Evolutionary conservation across 2,888 invertebrate genomes (phyloP).

Genomic region (Maniola hyperantus): DNA sequence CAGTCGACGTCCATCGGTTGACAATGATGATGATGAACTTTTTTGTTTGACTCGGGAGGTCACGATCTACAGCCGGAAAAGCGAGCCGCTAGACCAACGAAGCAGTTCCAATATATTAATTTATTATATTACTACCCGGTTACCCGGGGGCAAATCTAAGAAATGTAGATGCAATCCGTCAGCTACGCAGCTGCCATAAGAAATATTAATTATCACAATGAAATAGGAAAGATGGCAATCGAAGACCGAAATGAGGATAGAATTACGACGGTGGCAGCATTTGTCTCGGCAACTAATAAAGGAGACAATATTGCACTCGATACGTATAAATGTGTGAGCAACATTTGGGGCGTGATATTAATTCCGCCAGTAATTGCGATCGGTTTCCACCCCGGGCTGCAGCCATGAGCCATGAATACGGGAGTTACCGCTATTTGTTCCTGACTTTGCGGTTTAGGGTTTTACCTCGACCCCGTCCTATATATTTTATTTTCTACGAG

Average conservation of each 20-base stretch:
- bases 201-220: conserved; percentile 77
- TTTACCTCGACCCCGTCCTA: conserved; percentile 68
- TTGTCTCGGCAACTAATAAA: conserved; percentile 80
- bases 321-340: conserved; percentile 80
- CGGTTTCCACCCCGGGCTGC: conserved; percentile 77
- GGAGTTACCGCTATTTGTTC: conserved; percentile 82
- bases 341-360: conserved; percentile 82
- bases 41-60: too few species aligned
- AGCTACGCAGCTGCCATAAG: conserved; percentile 45
- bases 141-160: neutral
- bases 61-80: too few species aligned
- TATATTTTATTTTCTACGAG: conserved; percentile 81
- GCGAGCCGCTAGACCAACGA: too few species aligned
- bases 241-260: conserved; percentile 66
- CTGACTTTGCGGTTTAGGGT: conserved; percentile 80
- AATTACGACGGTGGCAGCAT: conserved; percentile 73
- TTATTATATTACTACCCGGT: neutral
- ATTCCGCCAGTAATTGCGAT: conserved; percentile 82
- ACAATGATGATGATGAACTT: too few species aligned
- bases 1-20: too few species aligned
- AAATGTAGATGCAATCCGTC: conserved; percentile 13
- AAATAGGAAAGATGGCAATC: conserved; percentile 75
- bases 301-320: conserved; percentile 83
- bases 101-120: neutral
- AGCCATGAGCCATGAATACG: conserved; percentile 81